A percentile compares a stretch with the other conserved stretches of the same genome.
Conservation (phyloP, 2,113 vertebrate genomes). For the Puma concolor region DNA sequence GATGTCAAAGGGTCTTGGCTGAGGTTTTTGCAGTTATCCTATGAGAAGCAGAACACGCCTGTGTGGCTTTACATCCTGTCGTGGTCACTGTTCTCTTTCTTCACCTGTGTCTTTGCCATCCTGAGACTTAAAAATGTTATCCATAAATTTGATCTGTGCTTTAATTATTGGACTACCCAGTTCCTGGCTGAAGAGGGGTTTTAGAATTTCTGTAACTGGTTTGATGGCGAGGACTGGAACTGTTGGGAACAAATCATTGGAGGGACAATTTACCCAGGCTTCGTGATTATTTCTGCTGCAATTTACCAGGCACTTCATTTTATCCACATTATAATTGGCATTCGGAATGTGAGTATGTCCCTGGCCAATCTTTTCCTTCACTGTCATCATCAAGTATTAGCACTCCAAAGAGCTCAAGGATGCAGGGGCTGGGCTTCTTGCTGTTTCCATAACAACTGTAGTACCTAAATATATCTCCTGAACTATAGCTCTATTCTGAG, state of each 20-base stretch:
- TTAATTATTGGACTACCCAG: conserved; percentile 94
- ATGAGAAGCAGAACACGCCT: conserved; percentile 93
- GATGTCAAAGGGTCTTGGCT: conserved; percentile 90
- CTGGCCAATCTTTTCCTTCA: conserved; percentile 85
- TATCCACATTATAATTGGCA: conserved; percentile 92
- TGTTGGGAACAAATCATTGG: conserved; percentile 92
- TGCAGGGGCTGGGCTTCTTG: conserved; percentile 89
- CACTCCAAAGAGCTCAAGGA: conserved; percentile 79
- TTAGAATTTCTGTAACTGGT: conserved; percentile 88
- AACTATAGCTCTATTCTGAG: conserved; percentile 91
- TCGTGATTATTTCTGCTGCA: conserved; percentile 91
- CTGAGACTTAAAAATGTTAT: conserved; percentile 94
- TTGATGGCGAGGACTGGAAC: conserved; percentile 92
- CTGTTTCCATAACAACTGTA: conserved; percentile 90
- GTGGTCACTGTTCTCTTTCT: conserved; percentile 94
- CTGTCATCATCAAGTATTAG: not conserved
- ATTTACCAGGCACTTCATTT: conserved; percentile 92
- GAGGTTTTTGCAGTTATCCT: conserved; percentile 91
- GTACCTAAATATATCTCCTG: conserved; percentile 92
- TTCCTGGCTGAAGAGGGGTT: conserved; percentile 75
- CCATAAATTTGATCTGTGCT: conserved; percentile 94
- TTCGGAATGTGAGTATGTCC: conserved; percentile 92
- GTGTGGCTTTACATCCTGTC: conserved; percentile 93
- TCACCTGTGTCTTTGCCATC: conserved; percentile 91
- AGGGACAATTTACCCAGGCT: conserved; percentile 92